Percentiles rank a stretch among this genome's conserved stretches.
Conservation (phyloP, 1,140 invertebrate species). For the Heterodera carotae region DNA sequence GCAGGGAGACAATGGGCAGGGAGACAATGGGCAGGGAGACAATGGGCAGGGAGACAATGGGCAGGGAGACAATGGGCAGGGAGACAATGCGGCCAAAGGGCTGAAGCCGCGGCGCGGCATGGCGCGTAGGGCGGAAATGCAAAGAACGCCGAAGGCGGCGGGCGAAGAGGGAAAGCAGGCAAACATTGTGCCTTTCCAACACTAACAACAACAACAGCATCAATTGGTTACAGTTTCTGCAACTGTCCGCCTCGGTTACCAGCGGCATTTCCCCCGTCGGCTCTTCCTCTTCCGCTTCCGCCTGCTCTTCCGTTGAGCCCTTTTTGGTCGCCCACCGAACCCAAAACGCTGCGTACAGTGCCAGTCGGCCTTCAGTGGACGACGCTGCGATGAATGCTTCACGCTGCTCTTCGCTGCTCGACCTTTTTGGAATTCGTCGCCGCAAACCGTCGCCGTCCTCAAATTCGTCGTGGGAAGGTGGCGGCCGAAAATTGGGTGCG, state of each 20-base stretch:
- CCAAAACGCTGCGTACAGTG: conserved; percentile 10
- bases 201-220: background rate
- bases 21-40: background rate
- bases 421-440: conserved; percentile 27
- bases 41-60: background rate
- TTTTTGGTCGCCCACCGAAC: background rate
- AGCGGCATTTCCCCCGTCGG: conserved; percentile 18
- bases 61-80: background rate
- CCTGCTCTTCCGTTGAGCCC: conserved; percentile 31
- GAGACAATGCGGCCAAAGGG: background rate
- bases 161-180: conserved; percentile 1
- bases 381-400: conserved; percentile 12
- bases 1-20: background rate
- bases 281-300: conserved; percentile 16
- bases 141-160: conserved; percentile 6
- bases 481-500: background rate
- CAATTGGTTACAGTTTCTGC: conserved; percentile 3
- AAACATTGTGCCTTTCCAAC: background rate
- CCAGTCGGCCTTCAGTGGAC: background rate
- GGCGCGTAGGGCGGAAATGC: conserved; percentile 19
- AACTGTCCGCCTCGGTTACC: conserved; percentile 21
- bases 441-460: conserved; percentile 1
- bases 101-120: conserved; percentile 21
- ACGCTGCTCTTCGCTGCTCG: conserved; percentile 21
- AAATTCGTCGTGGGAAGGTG: conserved; percentile 1